Evolutionary conservation across 2,797 vertebrate genomes (phyloP), one percentile per base, ranked within the genome.

Genomic region (Anabas testudineus): DNA sequence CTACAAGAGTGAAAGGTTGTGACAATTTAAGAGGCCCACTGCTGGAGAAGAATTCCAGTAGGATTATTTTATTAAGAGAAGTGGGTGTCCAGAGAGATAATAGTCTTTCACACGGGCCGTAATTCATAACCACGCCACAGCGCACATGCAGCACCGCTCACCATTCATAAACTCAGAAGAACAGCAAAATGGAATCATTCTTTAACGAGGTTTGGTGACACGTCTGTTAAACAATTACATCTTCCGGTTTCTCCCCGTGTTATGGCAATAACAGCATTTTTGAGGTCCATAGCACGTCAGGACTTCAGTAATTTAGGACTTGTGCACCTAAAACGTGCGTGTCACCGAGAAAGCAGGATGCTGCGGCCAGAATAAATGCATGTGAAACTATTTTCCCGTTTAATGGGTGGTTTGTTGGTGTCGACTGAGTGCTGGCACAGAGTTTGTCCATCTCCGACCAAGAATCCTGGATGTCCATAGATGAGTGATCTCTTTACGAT

Each of bases 21-120:
- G 76, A 87, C 74, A 67, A 67, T 62, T 45, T 28, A 13, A 78
- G 77, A 69, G 82, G 77, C 69, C 81, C 59, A 54, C 41, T 53
- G 81, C 65, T 76, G 65, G 57, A 83, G 47, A 61, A 56, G 80
- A 86, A 86, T 82, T 87, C 82, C 82, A 63, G 47, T 30, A 66
- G 75, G 81, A 88, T 84, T 88, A 83, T 86, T 87, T 39, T 78
- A 88, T 88, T 52, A 88, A 76, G 45, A 82, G 41, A 78, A 83
- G 70, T 80, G 47, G 77, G 72, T 80, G 82, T 83, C 56, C 45
- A 46, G 57, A 54, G 45, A 78, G 22, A 71, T 70, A 71, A 60
- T 32, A 26, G 76, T 51, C 54, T 57, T 74, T 71, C 47, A 9
- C n/a, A 43, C 45, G 41, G 34, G n/a, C 14, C 59, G 36, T 78